Evolutionary conservation across 2,797 vertebrate species (phyloP).

Genomic region (Crocodylus rhombifer): DNA sequence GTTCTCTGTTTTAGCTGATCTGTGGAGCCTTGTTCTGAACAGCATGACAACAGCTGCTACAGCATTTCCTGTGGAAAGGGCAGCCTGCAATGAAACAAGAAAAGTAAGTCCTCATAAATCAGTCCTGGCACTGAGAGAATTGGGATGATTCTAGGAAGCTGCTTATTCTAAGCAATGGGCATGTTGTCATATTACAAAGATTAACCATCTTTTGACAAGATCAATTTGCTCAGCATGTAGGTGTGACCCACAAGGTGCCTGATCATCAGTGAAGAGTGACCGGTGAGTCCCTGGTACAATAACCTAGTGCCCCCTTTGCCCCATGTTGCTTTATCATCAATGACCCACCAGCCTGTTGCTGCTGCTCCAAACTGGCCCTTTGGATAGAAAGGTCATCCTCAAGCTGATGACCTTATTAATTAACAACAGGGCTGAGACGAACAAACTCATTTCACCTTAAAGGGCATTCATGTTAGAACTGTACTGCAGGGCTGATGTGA

Average conservation of each 20-base stretch:
- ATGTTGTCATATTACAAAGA: not conserved
- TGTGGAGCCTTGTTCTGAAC: slow-evolving; percentile 1
- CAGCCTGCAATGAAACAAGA: not conserved
- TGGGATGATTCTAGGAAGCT: slow-evolving; percentile 7
- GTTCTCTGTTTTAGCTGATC: not conserved
- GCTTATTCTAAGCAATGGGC: not conserved
- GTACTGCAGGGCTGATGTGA: not conserved
- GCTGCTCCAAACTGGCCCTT: not conserved
- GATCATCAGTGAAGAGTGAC: not conserved
- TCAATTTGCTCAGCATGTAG: not conserved
- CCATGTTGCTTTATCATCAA: not conserved
- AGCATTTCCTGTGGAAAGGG: slow-evolving; percentile 36
- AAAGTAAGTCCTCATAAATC: slow-evolving; percentile 41
- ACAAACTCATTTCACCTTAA: not conserved
- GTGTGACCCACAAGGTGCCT: not conserved
- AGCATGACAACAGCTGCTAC: slow-evolving; percentile 33
- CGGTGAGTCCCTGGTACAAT: not conserved
- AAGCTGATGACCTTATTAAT: not conserved
- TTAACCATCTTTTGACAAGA: slow-evolving; percentile 19
- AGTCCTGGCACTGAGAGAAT: slow-evolving; percentile 23
- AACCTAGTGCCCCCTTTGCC: not conserved
- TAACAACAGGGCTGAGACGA: not conserved
- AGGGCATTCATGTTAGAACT: slow-evolving; percentile 10
- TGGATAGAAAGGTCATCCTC: not conserved
- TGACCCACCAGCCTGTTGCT: not conserved